Conservation (phyloP, 2,888 invertebrate genomes). For the Archaeoteleia sp. region DNA sequence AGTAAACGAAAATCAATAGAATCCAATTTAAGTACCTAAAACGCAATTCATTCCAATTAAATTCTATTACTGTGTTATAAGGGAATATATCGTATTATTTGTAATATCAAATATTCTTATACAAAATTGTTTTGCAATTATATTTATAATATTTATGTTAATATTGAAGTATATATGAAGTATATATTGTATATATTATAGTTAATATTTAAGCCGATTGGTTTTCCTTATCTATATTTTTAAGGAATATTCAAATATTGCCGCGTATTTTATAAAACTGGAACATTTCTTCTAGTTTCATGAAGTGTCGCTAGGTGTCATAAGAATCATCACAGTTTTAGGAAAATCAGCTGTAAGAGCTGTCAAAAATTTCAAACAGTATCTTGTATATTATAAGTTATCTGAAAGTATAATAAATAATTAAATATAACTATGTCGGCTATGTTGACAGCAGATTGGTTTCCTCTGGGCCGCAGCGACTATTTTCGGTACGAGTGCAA, state of each 20-base stretch:
- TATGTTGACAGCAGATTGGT: constrained; percentile 81
- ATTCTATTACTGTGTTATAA: too few species aligned
- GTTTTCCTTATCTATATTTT: not conserved
- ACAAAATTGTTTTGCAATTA: too few species aligned
- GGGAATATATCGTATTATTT: too few species aligned
- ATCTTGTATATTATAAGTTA: not conserved
- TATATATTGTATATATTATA: too few species aligned
- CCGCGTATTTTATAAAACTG: not conserved
- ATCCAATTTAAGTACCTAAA: too few species aligned
- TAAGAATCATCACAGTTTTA: not conserved
- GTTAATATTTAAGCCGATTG: too few species aligned
- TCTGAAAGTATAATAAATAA: constrained; percentile 1
- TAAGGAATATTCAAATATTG: constrained; percentile 4
- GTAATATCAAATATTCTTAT: too few species aligned
- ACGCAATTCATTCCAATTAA: too few species aligned
- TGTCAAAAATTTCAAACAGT: constrained; percentile 12
- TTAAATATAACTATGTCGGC: constrained; percentile 74
- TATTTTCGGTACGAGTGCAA: constrained; percentile 78
- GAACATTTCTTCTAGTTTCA: not conserved
- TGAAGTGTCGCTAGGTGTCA: constrained; percentile 13
- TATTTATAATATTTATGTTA: too few species aligned
- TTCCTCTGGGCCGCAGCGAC: constrained; percentile 78
- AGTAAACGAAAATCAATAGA: too few species aligned
- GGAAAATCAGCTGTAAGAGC: constrained; percentile 21
- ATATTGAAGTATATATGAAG: too few species aligned